phyloP scores from a whole-genome alignment of 2,797 vertebrate genomes.

The Phrynocephalus vlangalii region DNA sequence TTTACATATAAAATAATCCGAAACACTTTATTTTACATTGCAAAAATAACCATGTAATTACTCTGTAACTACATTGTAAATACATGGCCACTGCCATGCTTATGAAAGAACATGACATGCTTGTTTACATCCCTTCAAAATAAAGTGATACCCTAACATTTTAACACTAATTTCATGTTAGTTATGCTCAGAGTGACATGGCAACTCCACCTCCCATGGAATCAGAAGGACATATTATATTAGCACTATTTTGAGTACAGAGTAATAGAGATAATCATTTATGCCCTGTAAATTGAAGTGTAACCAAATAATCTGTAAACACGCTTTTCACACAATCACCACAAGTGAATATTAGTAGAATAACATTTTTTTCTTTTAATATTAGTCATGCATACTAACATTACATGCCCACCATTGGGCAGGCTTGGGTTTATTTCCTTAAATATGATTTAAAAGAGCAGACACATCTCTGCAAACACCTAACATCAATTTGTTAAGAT shows the following conservation, averaged over 20 bases:
- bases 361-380: constrained; percentile 83
- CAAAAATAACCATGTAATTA: constrained; percentile 87
- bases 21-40: constrained; percentile 87
- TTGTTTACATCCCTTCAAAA: constrained; percentile 62
- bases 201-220: constrained; percentile 79
- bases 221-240: constrained; percentile 74
- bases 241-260: constrained; percentile 76
- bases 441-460: constrained; percentile 90
- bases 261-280: constrained; percentile 82
- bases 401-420: constrained; percentile 90
- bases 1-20: constrained; percentile 86
- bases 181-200: constrained; percentile 78
- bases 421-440: constrained; percentile 91
- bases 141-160: constrained; percentile 74
- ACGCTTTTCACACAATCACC: constrained; percentile 99
- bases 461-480: constrained; percentile 87
- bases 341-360: constrained; percentile 92
- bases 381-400: constrained; percentile 98
- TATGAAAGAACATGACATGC: constrained; percentile 76
- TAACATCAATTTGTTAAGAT: constrained; percentile 96
- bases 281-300: constrained; percentile 86
- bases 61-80: constrained; percentile 81
- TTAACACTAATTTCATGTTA: constrained; percentile 76
- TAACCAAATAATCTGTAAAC: constrained; percentile 93
- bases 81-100: constrained; percentile 80